phyloP scores from a whole-genome alignment of 2,888 invertebrate species.

The Protula sp. region DNA sequence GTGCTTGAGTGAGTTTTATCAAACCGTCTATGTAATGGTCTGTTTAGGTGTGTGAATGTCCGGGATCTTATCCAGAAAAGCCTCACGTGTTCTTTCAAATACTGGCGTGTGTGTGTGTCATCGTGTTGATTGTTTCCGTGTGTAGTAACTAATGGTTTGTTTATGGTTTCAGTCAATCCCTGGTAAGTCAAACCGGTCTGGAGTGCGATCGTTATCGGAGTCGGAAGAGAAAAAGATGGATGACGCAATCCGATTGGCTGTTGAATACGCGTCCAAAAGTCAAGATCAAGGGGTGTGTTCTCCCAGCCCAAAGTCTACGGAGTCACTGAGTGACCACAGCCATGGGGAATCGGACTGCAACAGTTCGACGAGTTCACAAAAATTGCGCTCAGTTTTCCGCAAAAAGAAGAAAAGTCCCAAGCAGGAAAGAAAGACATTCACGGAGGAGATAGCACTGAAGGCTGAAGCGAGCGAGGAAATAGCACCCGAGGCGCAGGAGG shows the following conservation, averaged over 20 bases:
- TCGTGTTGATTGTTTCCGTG: no score
- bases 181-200: no score
- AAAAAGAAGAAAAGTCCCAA: neutral
- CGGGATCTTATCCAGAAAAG: no score
- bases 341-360: neutral
- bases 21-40: no score
- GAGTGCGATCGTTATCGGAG: constrained; percentile 85
- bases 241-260: constrained; percentile 86
- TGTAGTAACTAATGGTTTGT: no score
- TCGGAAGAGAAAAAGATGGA: constrained; percentile 87
- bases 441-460: constrained; percentile 11
- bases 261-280: constrained; percentile 67
- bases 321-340: neutral
- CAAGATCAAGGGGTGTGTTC: constrained; percentile 2
- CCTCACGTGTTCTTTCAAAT: no score
- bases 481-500: constrained; percentile 79
- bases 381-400: constrained; percentile 2
- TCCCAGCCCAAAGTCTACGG: neutral
- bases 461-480: constrained; percentile 52
- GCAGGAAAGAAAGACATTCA: constrained; percentile 10
- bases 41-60: no score
- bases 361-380: neutral
- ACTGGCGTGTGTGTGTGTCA: no score
- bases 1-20: no score
- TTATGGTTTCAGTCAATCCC: no score